Conservation (phyloP, 1,140 invertebrate genomes). For the Melanaphis sacchari region DNA sequence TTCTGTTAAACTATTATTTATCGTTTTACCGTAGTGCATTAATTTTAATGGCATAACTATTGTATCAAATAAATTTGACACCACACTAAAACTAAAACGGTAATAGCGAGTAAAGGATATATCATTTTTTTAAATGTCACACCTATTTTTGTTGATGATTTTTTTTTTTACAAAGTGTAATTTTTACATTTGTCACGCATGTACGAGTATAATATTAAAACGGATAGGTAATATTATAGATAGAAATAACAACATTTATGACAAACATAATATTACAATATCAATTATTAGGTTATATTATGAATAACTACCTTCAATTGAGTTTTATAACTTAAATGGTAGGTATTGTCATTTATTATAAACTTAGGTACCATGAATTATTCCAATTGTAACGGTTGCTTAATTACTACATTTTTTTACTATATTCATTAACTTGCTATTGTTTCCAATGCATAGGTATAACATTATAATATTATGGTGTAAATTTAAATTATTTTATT, state of each 20-base stretch:
- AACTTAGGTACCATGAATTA: background rate
- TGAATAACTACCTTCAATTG: background rate
- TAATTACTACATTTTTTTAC: background rate
- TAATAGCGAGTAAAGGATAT: background rate
- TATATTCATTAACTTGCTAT: slow-evolving; percentile 1
- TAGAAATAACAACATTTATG: background rate
- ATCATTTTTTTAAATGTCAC: background rate
- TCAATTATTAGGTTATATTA: background rate
- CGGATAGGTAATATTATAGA: background rate
- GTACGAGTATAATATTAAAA: background rate
- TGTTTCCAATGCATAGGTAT: background rate
- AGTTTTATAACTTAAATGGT: background rate
- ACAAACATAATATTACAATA: background rate
- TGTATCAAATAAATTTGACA: background rate
- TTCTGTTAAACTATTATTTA: background rate
- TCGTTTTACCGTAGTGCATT: background rate
- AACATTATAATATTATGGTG: background rate
- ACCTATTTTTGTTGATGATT: background rate
- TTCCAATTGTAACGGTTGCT: background rate
- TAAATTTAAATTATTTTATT: background rate
- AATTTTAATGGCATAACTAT: background rate
- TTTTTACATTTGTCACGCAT: background rate
- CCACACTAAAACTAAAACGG: too few relatives aligned
- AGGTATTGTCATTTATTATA: background rate
- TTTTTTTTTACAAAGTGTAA: slow-evolving; percentile 8